Conservation (phyloP, 2,888 invertebrate species). For the Gasteruption jaculator region DNA sequence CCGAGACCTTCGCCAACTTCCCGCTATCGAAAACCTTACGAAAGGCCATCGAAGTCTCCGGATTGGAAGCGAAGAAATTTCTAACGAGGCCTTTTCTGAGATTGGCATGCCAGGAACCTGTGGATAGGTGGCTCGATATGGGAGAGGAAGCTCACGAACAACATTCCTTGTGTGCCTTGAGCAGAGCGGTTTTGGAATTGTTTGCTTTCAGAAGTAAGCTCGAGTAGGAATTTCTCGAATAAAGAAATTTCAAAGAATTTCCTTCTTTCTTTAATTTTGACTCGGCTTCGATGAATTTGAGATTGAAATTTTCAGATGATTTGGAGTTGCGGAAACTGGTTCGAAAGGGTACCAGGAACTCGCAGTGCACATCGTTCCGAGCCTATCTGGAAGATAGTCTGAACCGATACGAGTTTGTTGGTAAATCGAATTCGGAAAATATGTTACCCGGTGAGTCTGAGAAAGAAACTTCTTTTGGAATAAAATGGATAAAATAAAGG, state of each 20-base stretch:
- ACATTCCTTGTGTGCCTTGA: constrained; percentile 43
- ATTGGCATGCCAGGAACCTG: constrained; percentile 67
- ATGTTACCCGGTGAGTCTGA: constrained; percentile 5
- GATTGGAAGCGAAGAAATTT: constrained; percentile 48
- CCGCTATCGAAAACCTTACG: constrained; percentile 60
- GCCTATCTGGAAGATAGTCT: constrained; percentile 38
- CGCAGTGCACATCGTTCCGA: constrained; percentile 39
- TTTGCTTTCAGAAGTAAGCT: constrained; percentile 58
- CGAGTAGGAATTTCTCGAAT: constrained; percentile 1
- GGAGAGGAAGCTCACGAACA: constrained; percentile 51
- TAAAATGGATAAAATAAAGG: too few relatives aligned
- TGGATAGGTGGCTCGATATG: constrained; percentile 55
- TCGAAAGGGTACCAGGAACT: constrained; percentile 42
- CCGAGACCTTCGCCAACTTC: too few relatives aligned
- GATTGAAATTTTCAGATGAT: constrained; percentile 34
- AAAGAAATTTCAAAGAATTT: too few relatives aligned
- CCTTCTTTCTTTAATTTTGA: too few relatives aligned
- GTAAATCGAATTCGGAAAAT: too few relatives aligned
- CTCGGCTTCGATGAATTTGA: too few relatives aligned
- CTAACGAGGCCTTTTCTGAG: constrained; percentile 66
- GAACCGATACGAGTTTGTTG: constrained; percentile 34
- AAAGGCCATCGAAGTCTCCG: constrained; percentile 37
- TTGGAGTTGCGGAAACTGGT: constrained; percentile 35
- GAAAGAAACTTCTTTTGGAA: too few relatives aligned
- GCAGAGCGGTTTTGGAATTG: constrained; percentile 61